Evolutionary conservation across 2,797 vertebrate species (phyloP).

Genomic region (Crax fasciolata): DNA sequence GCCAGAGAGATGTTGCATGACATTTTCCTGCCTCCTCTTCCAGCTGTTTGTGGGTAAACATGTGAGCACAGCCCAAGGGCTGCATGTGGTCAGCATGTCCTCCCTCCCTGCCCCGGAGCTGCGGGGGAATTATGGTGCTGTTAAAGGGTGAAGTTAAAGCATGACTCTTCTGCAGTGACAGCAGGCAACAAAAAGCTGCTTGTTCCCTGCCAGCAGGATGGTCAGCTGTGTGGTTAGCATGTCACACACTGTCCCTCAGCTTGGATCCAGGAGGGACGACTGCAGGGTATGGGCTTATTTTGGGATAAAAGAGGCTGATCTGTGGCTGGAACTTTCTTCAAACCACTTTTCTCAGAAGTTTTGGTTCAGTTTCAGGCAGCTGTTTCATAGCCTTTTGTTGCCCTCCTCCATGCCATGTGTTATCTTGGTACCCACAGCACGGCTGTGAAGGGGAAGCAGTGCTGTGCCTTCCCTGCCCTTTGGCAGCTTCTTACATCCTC

Average conservation of each 20-base stretch:
- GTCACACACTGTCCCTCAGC: neutral
- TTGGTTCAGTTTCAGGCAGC: neutral
- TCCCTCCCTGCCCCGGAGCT: neutral
- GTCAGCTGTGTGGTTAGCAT: fast-evolving
- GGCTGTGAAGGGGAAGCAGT: fast-evolving
- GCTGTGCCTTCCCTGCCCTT: neutral
- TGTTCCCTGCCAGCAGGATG: neutral
- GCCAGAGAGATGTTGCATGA: neutral
- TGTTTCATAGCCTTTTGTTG: fast-evolving
- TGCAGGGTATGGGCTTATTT: neutral
- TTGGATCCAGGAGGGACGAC: neutral
- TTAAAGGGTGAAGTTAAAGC: neutral
- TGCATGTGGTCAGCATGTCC: neutral
- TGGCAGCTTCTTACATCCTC: neutral
- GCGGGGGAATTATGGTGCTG: neutral
- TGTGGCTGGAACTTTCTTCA: neutral
- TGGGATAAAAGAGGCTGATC: neutral
- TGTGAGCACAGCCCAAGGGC: neutral
- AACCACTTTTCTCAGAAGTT: neutral
- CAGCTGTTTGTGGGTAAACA: neutral
- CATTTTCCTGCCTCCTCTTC: neutral
- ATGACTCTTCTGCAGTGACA: neutral
- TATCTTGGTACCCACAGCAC: fast-evolving
- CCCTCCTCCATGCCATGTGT: fast-evolving
- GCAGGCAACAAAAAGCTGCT: neutral